A percentile compares a stretch with the other conserved stretches of the same genome.
phyloP scores from a whole-genome alignment of 1,140 invertebrate species.

The Limonius californicus region DNA sequence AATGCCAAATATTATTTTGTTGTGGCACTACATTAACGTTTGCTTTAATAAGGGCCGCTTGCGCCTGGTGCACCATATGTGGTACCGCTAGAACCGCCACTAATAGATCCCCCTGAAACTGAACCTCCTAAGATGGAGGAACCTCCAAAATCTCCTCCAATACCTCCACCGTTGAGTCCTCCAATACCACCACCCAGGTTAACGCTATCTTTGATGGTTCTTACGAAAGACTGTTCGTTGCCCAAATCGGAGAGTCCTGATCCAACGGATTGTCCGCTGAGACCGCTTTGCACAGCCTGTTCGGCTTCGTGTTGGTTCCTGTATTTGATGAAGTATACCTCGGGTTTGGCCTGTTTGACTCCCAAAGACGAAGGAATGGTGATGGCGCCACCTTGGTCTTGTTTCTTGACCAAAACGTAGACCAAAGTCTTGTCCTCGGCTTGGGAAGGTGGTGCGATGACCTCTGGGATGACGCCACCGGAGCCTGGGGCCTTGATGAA shows the following conservation, averaged over 20 bases:
- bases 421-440: conserved; percentile 81
- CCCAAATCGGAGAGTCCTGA: neutral
- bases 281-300: conserved; percentile 39
- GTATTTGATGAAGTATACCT: conserved; percentile 87
- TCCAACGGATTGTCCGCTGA: conserved; percentile 19
- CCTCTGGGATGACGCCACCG: conserved; percentile 62
- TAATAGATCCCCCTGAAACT: too few relatives aligned
- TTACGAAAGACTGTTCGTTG: neutral
- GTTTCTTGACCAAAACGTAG: conserved; percentile 81
- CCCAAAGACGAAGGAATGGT: conserved; percentile 69
- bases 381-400: conserved; percentile 71
- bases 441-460: conserved; percentile 64
- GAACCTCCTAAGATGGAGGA: too few relatives aligned
- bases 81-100: too few relatives aligned
- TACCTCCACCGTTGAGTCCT: neutral
- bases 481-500: conserved; percentile 80
- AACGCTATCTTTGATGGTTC: neutral
- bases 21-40: too few relatives aligned
- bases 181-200: neutral
- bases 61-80: too few relatives aligned
- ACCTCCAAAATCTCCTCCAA: too few relatives aligned
- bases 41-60: too few relatives aligned
- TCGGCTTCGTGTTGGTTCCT: conserved; percentile 67
- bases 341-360: conserved; percentile 75
- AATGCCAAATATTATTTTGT: too few relatives aligned